Percentiles rank a stretch among this genome's conserved stretches.
Evolutionary conservation across 2,888 invertebrate species (phyloP).

Genomic region (Coleophora deauratella): DNA sequence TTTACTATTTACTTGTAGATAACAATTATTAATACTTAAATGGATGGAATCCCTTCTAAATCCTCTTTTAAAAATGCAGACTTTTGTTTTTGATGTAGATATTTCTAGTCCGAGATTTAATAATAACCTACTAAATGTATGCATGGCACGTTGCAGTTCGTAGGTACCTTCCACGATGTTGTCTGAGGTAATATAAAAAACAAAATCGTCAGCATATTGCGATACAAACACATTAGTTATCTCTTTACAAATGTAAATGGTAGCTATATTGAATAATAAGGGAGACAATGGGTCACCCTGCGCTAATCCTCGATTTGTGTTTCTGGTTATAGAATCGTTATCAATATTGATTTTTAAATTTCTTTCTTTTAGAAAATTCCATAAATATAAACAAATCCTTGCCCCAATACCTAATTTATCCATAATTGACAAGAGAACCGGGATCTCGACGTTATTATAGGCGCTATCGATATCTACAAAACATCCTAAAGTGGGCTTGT

Average conservation of each 20-base stretch:
- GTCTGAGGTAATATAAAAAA: too few species aligned
- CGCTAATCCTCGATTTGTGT: slow-evolving; percentile 8
- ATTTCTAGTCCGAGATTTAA: slow-evolving; percentile 11
- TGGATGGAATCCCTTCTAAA: too few species aligned
- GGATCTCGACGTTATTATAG: too few species aligned
- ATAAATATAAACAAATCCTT: slow-evolving; percentile 10
- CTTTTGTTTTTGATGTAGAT: slow-evolving; percentile 16
- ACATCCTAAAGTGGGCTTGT: too few species aligned
- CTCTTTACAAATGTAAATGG: too few species aligned
- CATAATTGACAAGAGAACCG: too few species aligned
- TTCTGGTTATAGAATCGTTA: not conserved
- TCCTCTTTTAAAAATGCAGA: slow-evolving; percentile 21
- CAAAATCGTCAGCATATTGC: too few species aligned
- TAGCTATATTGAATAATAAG: slow-evolving; percentile 14
- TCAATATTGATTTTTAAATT: not conserved
- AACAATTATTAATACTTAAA: not conserved
- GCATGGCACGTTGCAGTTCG: not conserved
- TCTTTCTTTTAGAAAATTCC: slow-evolving; percentile 10
- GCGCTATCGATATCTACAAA: too few species aligned
- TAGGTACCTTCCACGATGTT: too few species aligned
- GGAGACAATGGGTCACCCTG: slow-evolving; percentile 16
- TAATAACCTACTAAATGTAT: slow-evolving; percentile 8
- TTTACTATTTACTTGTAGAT: slow-evolving; percentile 1
- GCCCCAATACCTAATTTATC: too few species aligned
- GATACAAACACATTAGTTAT: too few species aligned